Conservation (phyloP, 37 sponge, comb jelly and placozoan species). For the Bolinopsis microptera region DNA sequence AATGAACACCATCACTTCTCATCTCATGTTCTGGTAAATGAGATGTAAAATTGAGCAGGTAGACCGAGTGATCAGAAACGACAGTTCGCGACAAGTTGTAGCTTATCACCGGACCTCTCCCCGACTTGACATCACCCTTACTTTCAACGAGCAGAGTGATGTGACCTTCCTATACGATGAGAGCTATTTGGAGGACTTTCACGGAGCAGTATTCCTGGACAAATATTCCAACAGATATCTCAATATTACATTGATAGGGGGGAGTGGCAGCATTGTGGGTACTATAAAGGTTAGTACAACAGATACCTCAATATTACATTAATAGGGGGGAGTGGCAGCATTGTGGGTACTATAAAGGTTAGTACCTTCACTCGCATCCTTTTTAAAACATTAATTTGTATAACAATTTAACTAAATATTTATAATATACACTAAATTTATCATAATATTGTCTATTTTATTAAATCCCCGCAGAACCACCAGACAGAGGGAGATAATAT, state of each 20-base stretch:
- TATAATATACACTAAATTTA: no score
- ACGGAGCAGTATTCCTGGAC: background rate
- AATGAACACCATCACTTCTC: no score
- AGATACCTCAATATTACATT: background rate
- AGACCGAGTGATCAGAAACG: constrained; percentile 5
- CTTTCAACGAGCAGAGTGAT: constrained; percentile 18
- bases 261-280: constrained; percentile 22
- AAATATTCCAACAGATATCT: constrained; percentile 1
- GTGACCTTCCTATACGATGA: constrained; percentile 10
- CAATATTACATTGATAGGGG: background rate
- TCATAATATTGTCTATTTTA: no score
- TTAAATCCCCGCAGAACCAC: no score
- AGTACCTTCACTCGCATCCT: no score
- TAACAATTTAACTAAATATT: no score
- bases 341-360: background rate
- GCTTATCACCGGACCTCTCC: constrained; percentile 47
- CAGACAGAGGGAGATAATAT: no score
- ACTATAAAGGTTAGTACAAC: background rate
- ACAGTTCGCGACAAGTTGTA: constrained; percentile 36
- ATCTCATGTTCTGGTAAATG: no score
- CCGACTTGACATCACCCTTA: constrained; percentile 6
- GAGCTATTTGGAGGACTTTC: constrained; percentile 9
- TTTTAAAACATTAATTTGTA: no score
- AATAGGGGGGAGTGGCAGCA: background rate
- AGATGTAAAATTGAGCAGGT: background rate